Base-by-base conservation (phyloP, 2,888 invertebrate genomes). In the Hesperia comma region DNA sequence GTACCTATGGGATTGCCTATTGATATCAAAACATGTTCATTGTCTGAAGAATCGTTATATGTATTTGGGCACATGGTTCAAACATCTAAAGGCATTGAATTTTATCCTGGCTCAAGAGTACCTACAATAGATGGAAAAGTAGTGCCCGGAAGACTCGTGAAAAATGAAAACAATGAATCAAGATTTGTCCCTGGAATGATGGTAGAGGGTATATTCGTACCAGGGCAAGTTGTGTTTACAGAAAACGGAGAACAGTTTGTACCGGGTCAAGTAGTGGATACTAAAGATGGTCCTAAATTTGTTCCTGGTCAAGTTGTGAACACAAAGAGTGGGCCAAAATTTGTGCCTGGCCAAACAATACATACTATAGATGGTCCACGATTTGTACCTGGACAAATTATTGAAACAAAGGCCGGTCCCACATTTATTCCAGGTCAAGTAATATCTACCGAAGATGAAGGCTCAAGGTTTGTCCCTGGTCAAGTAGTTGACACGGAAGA, bases 341-440 rank as follows among this genome's bases (percentile, higher is more conserved):
- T 95, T 77, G 93, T 93, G 10, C 93, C 96, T 1, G 96, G 96
- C 7, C 96, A 96, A 87, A 96, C 96, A 0, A 93, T 96, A 70
- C 94, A 95, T 68, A 95, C 95, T 0, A 94, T 94, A 61, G 95
- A 95, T 70, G 96, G 96, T 0, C 94, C 95, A 17, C 94, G 95
- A 71, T 96, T 96, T 77, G 95, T 96, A n/a, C 96, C 96, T 0
- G 96, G 96, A 12, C 96, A 96, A 84, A 95, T 96, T 68, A 95
- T 96, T 62, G 95, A 95, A 82, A 95, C 96, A 1, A 95, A 95
- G 80, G 94, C 94, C 37, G 96, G 96, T 0, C 96, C 96, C 0
- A 95, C 95, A 0, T 95, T 96, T 75, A 96, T 96, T 74, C 96
- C 96, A 0, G 96, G 96, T 33, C 95, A 96, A 85, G 95, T 96